Base-by-base conservation (phyloP, 2,888 invertebrate genomes). In the Dorcus parallelipipedus region DNA sequence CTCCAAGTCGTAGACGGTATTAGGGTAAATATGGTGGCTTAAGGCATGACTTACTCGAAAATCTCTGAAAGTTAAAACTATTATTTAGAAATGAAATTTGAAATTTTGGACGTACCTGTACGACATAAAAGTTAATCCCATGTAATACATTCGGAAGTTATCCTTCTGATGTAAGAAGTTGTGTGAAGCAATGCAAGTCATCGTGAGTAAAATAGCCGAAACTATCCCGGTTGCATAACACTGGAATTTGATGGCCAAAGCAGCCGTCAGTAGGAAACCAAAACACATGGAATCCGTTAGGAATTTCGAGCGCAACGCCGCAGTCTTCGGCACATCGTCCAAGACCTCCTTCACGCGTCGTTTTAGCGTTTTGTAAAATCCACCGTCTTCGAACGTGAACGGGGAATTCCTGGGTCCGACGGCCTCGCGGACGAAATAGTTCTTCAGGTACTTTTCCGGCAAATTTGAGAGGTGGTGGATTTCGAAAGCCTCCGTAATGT, bases 401-500 rank as follows among this genome's bases (percentile, higher is more conserved):
- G 90, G 89, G 1, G 88, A 85, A 71, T 86, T 86, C 67, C 92
- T 80, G 1, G 86, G 83, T 2, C 80, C 78, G 47, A 73, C 79
- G 0, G 90, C 89, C 49, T 87, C 82, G 23, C 84, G 80, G 0
- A 89, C 81, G 71, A 83, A 88, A 71, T 83, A 92, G 68, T 88
- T 88, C 9, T 81, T 78, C 4, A 91, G 75, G 54, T 88, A 69
- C 64, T 81, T 81, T 67, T 84, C 82, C 0, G 86, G 76, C 3
- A 41, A 9, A 1, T 78, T 76, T 4, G 83, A 81, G 42, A 91
- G 70, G 73, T 93, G 91, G 73, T 91, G 88, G 0, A 82, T 76
- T 80, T 91, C 89, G 69, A 91, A 92, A 5, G 87, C 85, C 78
- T 92, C 91, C 0, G 91, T 91, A 58, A 92, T 89, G 68, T 93